Percentiles rank a stretch among this genome's conserved stretches.
These are phyloP conservation scores for Coccyzus lansbergi DNA, from an alignment of 2,797 vertebrate genomes.

Conservation along the genomic window DNA sequence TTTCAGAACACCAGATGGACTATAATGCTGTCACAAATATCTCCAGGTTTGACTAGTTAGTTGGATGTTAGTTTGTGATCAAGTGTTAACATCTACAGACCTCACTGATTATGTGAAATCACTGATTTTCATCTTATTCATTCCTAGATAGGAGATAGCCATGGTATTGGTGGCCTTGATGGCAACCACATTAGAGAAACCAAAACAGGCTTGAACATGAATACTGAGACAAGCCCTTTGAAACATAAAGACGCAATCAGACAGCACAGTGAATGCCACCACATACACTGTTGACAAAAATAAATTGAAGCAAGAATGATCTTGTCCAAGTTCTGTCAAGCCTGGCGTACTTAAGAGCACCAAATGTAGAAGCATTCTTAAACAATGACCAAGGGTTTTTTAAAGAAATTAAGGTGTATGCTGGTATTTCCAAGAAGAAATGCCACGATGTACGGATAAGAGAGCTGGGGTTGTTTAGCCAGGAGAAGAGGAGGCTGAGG, in stretches of 20 bases:
- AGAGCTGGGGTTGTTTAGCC: no score
- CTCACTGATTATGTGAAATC: background rate
- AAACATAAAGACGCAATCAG: background rate
- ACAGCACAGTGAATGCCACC: background rate
- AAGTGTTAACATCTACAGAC: background rate
- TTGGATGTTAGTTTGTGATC: background rate
- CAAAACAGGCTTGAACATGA: background rate
- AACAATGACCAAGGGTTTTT: background rate
- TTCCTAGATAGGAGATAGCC: background rate
- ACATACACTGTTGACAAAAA: background rate
- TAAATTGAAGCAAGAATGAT: background rate
- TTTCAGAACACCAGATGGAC: background rate
- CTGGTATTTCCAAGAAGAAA: background rate
- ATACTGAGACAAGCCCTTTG: background rate
- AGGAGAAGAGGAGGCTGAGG: no score
- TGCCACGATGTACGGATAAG: no score
- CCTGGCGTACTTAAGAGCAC: background rate
- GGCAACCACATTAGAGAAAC: background rate
- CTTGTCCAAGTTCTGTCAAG: background rate
- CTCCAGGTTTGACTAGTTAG: background rate
- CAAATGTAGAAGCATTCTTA: background rate
- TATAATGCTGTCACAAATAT: background rate
- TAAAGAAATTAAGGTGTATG: fast-evolving
- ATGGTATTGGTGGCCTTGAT: background rate
- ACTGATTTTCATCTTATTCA: background rate